These are phyloP conservation scores for Helicoverpa assulta DNA, from an alignment of 2,888 invertebrate species.

Conservation along the genomic window DNA sequence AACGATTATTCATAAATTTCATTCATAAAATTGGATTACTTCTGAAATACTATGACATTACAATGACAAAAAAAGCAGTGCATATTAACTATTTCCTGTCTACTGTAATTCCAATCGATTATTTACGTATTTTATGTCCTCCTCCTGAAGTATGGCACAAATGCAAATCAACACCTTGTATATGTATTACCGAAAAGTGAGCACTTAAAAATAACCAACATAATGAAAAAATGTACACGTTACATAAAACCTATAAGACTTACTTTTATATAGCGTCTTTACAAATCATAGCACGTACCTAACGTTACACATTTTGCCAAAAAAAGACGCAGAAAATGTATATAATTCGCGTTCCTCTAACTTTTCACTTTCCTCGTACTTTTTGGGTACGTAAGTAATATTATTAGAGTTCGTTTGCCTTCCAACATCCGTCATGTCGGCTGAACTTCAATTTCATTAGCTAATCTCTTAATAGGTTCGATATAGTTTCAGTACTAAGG, in stretches of 20 bases:
- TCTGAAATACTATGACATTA: no score
- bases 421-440: constrained; percentile 6
- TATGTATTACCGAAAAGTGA: no score
- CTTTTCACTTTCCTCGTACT: constrained; percentile 19
- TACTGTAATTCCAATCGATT: no score
- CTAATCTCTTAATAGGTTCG: constrained; percentile 5
- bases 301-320: constrained; percentile 24
- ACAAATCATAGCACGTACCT: constrained; percentile 13
- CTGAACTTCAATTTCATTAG: background rate
- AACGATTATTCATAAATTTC: no score
- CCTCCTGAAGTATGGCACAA: no score
- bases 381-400: constrained; percentile 14
- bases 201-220: no score
- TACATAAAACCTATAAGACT: background rate
- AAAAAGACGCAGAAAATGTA: constrained; percentile 8
- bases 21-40: no score
- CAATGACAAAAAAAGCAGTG: no score
- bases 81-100: no score
- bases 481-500: background rate
- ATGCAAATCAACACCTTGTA: no score
- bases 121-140: no score
- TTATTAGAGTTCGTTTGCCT: constrained; percentile 9
- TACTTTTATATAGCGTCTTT: background rate
- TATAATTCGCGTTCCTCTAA: constrained; percentile 10
- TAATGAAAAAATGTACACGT: background rate